These are phyloP conservation scores for Myotis vivesi DNA, from an alignment of 2,797 vertebrate species.

Conservation along the genomic window DNA sequence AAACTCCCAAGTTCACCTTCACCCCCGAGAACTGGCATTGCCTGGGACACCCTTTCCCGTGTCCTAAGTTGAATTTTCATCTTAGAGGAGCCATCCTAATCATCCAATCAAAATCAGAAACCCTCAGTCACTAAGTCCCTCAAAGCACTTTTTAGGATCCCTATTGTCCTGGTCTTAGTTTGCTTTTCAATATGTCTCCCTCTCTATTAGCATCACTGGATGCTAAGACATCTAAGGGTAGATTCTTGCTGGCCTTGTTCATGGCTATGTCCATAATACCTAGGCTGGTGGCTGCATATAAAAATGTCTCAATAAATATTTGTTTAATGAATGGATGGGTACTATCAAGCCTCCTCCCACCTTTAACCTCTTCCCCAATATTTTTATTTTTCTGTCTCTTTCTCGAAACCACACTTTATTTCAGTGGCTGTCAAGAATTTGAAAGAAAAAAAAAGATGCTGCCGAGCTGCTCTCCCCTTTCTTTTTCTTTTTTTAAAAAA, in stretches of 20 bases:
- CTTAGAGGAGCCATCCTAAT: background rate
- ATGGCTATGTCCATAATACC: background rate
- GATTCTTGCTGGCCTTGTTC: background rate
- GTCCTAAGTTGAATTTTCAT: background rate
- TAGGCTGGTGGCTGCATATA: background rate
- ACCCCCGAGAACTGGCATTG: background rate
- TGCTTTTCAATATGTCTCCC: background rate
- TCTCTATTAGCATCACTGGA: background rate
- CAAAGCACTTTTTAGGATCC: background rate
- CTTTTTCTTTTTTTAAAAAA: too few species aligned
- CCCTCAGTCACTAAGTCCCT: background rate
- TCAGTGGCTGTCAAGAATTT: background rate
- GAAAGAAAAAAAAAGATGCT: background rate
- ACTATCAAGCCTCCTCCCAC: background rate
- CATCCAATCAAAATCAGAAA: background rate
- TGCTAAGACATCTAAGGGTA: background rate
- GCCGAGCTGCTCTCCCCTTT: background rate
- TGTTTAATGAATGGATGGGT: background rate
- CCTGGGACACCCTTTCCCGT: background rate
- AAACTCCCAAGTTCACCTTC: background rate
- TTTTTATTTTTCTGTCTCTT: background rate
- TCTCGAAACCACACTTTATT: background rate
- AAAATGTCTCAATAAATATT: background rate
- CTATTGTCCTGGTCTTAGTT: background rate
- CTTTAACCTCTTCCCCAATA: background rate